Conservation (phyloP, 2,113 vertebrate genomes). For the Colinus virginianus region DNA sequence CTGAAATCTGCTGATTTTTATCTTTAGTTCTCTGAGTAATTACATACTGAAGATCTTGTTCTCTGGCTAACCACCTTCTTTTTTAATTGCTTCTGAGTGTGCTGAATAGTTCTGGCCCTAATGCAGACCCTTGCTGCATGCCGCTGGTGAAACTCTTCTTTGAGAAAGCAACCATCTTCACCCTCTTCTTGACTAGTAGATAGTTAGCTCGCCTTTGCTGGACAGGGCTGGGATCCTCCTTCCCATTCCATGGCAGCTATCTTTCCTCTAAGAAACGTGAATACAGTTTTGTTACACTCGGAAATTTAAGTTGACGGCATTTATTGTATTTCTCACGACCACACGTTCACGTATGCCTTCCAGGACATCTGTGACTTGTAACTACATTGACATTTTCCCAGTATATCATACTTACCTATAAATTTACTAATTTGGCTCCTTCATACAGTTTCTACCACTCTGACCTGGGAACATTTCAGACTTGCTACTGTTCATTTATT, state of each 20-base stretch:
- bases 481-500: not conserved
- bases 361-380: not conserved
- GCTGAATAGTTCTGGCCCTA: not conserved
- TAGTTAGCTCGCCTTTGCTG: not conserved
- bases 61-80: not conserved
- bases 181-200: not conserved
- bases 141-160: not conserved
- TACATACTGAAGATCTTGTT: not conserved
- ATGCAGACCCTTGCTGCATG: not conserved
- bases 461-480: not conserved
- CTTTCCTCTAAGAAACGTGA: not conserved
- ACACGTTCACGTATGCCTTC: not conserved
- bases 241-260: not conserved
- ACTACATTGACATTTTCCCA: not conserved
- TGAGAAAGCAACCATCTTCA: not conserved
- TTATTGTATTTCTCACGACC: not conserved
- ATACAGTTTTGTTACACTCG: accelerated
- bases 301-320: not conserved
- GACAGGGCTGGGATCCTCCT: not conserved
- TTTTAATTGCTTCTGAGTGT: not conserved
- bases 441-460: not conserved
- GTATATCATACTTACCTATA: not conserved
- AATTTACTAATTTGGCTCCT: not conserved
- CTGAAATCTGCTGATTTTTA: not conserved
- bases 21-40: not conserved